Evolutionary conservation across 2,113 vertebrate species (phyloP).

Genomic region (Coptodon bakossiorum): DNA sequence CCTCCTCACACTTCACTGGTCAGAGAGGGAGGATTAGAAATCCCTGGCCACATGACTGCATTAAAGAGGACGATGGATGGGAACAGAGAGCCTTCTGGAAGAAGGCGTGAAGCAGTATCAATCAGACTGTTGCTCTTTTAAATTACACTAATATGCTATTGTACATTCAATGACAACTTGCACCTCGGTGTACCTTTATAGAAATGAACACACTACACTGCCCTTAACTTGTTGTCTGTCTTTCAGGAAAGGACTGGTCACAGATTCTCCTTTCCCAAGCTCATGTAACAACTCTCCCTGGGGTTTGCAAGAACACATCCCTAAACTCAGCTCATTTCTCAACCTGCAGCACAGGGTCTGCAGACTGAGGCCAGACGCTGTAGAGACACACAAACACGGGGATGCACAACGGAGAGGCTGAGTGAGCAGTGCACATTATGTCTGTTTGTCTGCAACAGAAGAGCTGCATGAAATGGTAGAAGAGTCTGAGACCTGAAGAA

Average conservation of each 20-base stretch:
- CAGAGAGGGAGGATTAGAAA: background rate
- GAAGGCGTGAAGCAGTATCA: background rate
- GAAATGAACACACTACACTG: background rate
- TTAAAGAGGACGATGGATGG: background rate
- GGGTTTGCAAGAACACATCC: constrained; percentile 3
- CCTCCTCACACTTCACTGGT: background rate
- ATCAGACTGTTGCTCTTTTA: background rate
- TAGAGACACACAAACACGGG: background rate
- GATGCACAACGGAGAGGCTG: background rate
- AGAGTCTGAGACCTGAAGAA: background rate
- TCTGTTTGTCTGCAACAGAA: background rate
- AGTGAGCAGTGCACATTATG: background rate
- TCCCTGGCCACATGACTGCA: background rate
- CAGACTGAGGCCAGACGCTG: background rate
- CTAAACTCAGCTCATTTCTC: constrained; percentile 32
- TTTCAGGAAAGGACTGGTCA: constrained; percentile 37
- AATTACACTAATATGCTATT: background rate
- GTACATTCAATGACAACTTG: background rate
- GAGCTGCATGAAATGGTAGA: background rate
- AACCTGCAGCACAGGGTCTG: constrained; percentile 15
- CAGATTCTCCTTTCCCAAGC: background rate
- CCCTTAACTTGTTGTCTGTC: background rate
- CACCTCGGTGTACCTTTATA: background rate
- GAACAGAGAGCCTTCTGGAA: background rate
- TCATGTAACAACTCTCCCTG: background rate